Percentiles rank a stretch among this genome's conserved stretches.
These are phyloP conservation scores for Helicolenus hilgendorfi DNA, from an alignment of 2,797 vertebrate species.

Conservation along the genomic window DNA sequence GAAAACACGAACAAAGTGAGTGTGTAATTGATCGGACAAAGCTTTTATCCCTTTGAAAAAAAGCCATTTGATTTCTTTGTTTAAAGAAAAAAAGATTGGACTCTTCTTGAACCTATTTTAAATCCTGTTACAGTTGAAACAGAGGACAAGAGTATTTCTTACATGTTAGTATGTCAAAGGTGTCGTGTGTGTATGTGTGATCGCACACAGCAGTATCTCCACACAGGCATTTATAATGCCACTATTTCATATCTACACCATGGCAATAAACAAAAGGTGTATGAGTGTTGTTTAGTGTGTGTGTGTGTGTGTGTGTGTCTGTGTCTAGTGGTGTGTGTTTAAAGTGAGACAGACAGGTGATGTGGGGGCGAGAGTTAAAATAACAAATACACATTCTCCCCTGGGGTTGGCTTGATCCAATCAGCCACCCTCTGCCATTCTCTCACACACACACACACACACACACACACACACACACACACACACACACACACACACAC, in stretches of 20 bases:
- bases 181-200: not conserved
- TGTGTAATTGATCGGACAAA: constrained; percentile 56
- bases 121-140: constrained; percentile 63
- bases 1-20: constrained; percentile 39
- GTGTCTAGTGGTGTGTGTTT: not conserved
- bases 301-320: constrained; percentile 2
- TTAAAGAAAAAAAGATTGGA: constrained; percentile 23
- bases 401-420: constrained; percentile 74
- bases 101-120: constrained; percentile 49
- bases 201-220: not conserved
- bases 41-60: constrained; percentile 45
- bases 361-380: constrained; percentile 68
- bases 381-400: constrained; percentile 75
- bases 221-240: constrained; percentile 15
- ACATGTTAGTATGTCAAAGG: not conserved
- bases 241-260: constrained; percentile 34
- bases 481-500: constrained; percentile 33
- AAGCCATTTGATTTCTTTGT: constrained; percentile 51
- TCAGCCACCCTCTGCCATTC: constrained; percentile 58
- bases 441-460: constrained; percentile 24
- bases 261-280: constrained; percentile 6
- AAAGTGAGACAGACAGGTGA: constrained; percentile 52
- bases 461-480: constrained; percentile 33
- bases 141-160: constrained; percentile 24
- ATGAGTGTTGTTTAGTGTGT: constrained; percentile 10